These are phyloP conservation scores for Drosophila kurseongensis DNA, from an alignment of 1,140 invertebrate species.

Conservation along the genomic window DNA sequence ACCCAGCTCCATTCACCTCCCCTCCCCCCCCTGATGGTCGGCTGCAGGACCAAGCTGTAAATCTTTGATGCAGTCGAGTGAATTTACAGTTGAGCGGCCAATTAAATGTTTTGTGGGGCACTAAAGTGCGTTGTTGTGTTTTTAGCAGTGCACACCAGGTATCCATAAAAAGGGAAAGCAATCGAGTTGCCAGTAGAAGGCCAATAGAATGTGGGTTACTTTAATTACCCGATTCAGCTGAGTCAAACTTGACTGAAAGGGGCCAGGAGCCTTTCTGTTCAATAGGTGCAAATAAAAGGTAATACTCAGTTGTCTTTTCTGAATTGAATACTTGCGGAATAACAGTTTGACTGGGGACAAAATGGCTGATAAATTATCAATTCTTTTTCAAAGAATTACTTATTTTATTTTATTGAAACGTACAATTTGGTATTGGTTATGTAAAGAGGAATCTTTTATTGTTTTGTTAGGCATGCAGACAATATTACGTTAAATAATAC, in stretches of 20 bases:
- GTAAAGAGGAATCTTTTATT: no score
- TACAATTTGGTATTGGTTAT: no score
- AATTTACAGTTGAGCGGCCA: conserved; percentile 64
- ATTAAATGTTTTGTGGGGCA: conserved; percentile 52
- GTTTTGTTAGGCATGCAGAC: no score
- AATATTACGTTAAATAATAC: no score
- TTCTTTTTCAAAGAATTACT: no score
- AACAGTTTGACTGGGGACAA: not conserved
- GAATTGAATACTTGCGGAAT: not conserved
- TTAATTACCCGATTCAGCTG: conserved; percentile 6
- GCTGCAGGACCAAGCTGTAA: conserved; percentile 46
- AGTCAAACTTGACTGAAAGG: not conserved
- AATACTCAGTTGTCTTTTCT: not conserved
- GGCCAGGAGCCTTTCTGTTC: not conserved
- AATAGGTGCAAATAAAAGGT: not conserved
- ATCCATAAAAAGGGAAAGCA: conserved; percentile 40
- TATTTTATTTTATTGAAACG: no score
- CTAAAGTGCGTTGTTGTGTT: conserved; percentile 61
- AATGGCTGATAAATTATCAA: no score
- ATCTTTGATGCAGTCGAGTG: conserved; percentile 62
- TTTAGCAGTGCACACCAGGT: conserved; percentile 30
- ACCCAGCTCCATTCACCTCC: not conserved
- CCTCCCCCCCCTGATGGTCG: conserved; percentile 2
- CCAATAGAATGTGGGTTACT: conserved; percentile 38
- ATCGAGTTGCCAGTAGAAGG: conserved; percentile 15